Percentiles rank a stretch among this genome's conserved stretches.
Evolutionary conservation across 2,797 vertebrate species (phyloP).

Genomic region (Scleropages formosus): DNA sequence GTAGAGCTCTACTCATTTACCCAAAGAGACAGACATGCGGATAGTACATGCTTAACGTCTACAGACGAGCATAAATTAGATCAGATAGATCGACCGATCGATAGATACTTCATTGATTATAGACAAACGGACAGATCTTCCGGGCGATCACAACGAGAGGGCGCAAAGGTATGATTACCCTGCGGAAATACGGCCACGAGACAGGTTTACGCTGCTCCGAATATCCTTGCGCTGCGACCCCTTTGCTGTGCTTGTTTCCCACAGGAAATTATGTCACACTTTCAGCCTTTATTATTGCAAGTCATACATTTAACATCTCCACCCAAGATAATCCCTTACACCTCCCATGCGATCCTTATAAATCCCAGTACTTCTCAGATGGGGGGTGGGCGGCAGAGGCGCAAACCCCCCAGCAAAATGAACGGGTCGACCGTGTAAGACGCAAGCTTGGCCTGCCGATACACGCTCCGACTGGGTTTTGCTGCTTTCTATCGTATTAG

Average conservation of each 20-base stretch:
- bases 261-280: neutral
- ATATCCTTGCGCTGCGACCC: too few relatives aligned
- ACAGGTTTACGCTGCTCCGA: neutral
- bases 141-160: too few relatives aligned
- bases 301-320: neutral
- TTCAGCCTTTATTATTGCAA: neutral
- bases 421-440: neutral
- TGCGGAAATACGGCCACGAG: neutral
- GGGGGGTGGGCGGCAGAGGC: neutral
- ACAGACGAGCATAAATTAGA: too few relatives aligned
- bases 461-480: neutral
- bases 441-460: neutral
- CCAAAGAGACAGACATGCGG: neutral
- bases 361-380: neutral
- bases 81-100: too few relatives aligned
- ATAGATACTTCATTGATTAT: too few relatives aligned
- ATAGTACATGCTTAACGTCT: too few relatives aligned
- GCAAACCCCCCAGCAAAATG: neutral
- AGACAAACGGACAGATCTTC: too few relatives aligned
- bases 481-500: neutral
- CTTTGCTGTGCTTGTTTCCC: neutral
- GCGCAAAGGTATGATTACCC: too few relatives aligned
- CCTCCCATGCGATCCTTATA: neutral
- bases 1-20: neutral
- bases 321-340: neutral